Percentiles rank a stretch among this genome's conserved stretches.
These are phyloP conservation scores for Pteromalus puparum DNA, from an alignment of 1,140 invertebrate genomes.

Conservation along the genomic window DNA sequence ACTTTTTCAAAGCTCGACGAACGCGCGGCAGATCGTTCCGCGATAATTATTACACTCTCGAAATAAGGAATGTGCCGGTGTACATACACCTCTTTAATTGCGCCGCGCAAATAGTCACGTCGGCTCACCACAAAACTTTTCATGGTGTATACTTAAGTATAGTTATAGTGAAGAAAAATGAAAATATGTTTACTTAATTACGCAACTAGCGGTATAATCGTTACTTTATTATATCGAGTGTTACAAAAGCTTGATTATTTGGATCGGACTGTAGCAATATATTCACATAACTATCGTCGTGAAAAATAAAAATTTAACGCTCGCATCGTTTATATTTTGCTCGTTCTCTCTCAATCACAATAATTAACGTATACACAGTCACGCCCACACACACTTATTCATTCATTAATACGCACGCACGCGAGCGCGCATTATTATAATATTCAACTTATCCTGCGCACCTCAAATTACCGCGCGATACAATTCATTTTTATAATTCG, in stretches of 20 bases:
- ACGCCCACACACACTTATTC: constrained; percentile 48
- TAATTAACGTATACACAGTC: constrained; percentile 48
- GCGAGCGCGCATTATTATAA: constrained; percentile 35
- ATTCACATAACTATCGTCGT: constrained; percentile 72
- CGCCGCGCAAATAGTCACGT: not conserved
- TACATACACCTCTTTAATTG: not conserved
- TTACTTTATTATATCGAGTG: constrained; percentile 72
- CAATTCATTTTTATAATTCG: constrained; percentile 38
- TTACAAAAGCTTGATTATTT: constrained; percentile 75
- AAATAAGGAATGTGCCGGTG: too few species aligned
- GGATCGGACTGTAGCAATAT: constrained; percentile 74
- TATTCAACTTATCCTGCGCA: constrained; percentile 38
- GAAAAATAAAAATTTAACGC: constrained; percentile 72
- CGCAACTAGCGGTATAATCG: constrained; percentile 67
- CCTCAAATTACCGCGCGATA: constrained; percentile 33
- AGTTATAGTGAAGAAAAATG: constrained; percentile 11
- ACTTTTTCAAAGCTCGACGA: not conserved
- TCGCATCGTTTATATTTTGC: constrained; percentile 60
- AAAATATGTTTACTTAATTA: constrained; percentile 60
- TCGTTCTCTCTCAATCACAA: constrained; percentile 42
- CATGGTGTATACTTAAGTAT: not conserved
- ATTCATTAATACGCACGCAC: constrained; percentile 33
- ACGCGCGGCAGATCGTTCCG: not conserved
- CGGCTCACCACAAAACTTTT: not conserved
- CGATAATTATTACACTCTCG: not conserved